A percentile compares a stretch with the other conserved stretches of the same genome.
Conservation (phyloP, 2,113 vertebrate genomes). For the Tringa solitaria region DNA sequence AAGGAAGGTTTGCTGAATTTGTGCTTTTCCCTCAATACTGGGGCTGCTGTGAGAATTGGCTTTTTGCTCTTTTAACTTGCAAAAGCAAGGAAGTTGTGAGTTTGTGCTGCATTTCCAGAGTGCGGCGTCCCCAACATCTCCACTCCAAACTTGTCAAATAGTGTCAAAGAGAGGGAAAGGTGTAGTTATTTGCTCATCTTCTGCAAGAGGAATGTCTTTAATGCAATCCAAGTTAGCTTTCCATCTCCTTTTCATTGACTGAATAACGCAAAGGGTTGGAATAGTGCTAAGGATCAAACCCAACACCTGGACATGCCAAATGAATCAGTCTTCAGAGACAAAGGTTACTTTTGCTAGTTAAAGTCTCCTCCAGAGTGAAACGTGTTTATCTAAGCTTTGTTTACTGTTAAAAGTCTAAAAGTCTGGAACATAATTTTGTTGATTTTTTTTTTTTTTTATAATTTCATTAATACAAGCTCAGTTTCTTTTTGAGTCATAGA, state of each 20-base stretch:
- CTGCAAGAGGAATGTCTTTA: neutral
- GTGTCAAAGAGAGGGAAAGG: neutral
- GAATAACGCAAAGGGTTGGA: neutral
- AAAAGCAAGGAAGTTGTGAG: neutral
- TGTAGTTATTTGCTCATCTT: neutral
- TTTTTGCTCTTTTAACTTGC: neutral
- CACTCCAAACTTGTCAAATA: neutral
- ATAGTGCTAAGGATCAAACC: neutral
- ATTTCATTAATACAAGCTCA: neutral
- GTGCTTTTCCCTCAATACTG: neutral
- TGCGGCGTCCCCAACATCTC: fast-evolving
- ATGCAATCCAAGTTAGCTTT: neutral
- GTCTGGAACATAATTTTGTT: neutral
- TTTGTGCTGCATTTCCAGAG: neutral
- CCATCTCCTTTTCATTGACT: neutral
- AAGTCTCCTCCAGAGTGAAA: neutral
- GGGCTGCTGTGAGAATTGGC: neutral
- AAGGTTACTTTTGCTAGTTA: neutral
- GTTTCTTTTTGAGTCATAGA: neutral
- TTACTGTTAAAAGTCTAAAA: neutral
- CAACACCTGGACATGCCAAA: fast-evolving
- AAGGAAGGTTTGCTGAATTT: neutral
- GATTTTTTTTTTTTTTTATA: neutral
- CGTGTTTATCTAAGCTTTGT: neutral
- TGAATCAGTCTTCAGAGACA: neutral